A percentile compares a stretch with the other conserved stretches of the same genome.
phyloP scores from a whole-genome alignment of 2,888 invertebrate species.

The Tenthredo amoena region DNA sequence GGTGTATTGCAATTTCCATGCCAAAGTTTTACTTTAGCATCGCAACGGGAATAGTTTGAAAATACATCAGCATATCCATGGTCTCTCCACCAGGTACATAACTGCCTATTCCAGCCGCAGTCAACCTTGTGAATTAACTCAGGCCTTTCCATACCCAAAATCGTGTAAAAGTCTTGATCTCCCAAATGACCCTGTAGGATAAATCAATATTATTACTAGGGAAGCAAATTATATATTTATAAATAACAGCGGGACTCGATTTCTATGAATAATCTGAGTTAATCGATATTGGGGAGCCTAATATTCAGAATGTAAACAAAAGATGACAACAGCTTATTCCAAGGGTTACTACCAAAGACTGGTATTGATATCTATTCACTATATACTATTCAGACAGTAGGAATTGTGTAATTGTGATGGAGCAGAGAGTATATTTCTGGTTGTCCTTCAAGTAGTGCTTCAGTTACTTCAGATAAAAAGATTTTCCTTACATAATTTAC shows the following conservation, averaged over 20 bases:
- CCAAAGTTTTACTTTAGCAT: constrained; percentile 83
- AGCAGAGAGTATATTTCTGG: neutral
- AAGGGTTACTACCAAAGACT: neutral
- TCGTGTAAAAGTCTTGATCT: constrained; percentile 90
- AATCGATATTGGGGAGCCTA: neutral
- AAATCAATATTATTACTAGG: constrained; percentile 3
- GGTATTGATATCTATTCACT: neutral
- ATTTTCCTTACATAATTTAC: neutral
- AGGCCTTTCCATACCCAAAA: constrained; percentile 85
- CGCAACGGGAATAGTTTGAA: constrained; percentile 85
- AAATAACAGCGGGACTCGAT: neutral
- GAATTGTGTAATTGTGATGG: neutral
- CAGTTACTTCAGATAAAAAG: neutral
- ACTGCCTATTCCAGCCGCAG: constrained; percentile 90
- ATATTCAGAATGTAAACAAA: neutral
- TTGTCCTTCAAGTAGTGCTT: neutral
- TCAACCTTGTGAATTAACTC: constrained; percentile 86
- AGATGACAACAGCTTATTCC: neutral
- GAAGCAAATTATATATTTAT: neutral
- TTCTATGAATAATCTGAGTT: neutral
- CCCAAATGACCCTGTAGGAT: constrained; percentile 84
- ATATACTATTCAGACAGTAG: neutral
- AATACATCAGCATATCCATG: constrained; percentile 88
- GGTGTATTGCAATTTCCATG: constrained; percentile 89
- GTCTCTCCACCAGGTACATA: constrained; percentile 90